A percentile compares a stretch with the other conserved stretches of the same genome.
Conservation (phyloP, 2,797 vertebrate genomes). For the Xenentodon cancila region DNA sequence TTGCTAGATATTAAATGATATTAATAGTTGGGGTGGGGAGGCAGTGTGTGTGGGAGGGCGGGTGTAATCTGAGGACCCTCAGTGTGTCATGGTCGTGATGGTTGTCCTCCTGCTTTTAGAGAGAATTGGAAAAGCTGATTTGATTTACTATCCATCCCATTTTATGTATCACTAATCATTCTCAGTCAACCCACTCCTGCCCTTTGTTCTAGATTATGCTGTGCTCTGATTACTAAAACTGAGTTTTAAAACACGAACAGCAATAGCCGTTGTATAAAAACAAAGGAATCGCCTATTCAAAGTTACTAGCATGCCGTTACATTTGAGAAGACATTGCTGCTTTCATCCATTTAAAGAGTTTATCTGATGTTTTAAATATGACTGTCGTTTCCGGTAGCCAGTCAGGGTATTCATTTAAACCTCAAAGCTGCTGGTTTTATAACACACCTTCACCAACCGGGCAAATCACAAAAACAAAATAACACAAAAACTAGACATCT, state of each 20-base stretch:
- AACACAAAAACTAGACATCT: neutral
- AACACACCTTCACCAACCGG: neutral
- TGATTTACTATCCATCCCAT: constrained; percentile 10
- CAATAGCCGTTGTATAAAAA: neutral
- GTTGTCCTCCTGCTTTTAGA: neutral
- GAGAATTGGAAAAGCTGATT: constrained; percentile 17
- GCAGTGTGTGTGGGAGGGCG: too few relatives aligned
- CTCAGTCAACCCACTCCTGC: neutral
- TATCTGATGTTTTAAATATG: too few relatives aligned
- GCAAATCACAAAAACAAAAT: neutral
- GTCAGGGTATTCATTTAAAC: neutral
- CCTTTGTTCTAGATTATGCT: constrained; percentile 7
- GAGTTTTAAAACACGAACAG: neutral
- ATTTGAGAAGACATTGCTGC: neutral
- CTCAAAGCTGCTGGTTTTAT: neutral
- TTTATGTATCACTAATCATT: constrained; percentile 1
- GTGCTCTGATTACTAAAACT: constrained; percentile 12
- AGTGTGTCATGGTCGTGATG: neutral
- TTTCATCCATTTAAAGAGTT: too few relatives aligned
- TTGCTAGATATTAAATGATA: too few relatives aligned
- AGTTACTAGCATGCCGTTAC: neutral
- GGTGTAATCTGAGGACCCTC: too few relatives aligned
- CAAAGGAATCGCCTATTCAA: neutral
- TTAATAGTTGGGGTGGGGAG: too few relatives aligned
- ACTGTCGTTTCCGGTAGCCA: too few relatives aligned